These are phyloP conservation scores for Tenualosa ilisha DNA, from an alignment of 2,797 vertebrate species.

Conservation along the genomic window DNA sequence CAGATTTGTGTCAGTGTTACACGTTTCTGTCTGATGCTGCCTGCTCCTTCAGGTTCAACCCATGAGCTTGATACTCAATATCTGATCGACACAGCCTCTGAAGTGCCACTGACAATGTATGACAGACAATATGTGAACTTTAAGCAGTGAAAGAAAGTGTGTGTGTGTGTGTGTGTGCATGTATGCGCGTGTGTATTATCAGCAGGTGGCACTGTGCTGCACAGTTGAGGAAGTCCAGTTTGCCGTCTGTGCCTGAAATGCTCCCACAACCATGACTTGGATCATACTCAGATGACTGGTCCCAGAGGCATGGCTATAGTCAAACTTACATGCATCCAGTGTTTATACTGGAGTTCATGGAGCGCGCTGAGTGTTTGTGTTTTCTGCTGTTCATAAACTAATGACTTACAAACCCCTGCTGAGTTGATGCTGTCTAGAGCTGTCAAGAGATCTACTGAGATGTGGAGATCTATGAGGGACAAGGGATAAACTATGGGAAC, in stretches of 20 bases:
- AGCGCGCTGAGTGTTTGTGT: neutral
- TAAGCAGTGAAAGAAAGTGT: neutral
- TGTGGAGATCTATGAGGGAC: constrained; percentile 23
- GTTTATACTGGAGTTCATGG: neutral
- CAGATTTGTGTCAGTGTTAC: neutral
- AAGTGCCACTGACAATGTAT: too few species aligned
- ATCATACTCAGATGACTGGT: neutral
- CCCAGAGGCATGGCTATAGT: neutral
- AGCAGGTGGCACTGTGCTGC: constrained; percentile 46
- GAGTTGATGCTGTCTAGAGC: constrained; percentile 2
- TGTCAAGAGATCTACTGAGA: constrained; percentile 21
- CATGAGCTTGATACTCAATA: neutral
- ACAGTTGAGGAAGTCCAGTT: neutral
- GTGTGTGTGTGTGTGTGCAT: neutral
- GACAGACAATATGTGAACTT: too few species aligned
- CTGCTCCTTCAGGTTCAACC: neutral
- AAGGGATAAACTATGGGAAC: constrained; percentile 43
- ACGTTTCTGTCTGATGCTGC: neutral
- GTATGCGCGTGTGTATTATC: neutral
- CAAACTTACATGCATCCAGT: neutral
- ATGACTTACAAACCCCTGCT: neutral
- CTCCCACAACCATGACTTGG: neutral
- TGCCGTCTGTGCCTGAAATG: neutral
- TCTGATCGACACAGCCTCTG: too few species aligned
- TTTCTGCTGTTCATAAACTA: neutral